Evolutionary conservation across 2,888 invertebrate species (phyloP).

Genomic region (Thera obeliscata): DNA sequence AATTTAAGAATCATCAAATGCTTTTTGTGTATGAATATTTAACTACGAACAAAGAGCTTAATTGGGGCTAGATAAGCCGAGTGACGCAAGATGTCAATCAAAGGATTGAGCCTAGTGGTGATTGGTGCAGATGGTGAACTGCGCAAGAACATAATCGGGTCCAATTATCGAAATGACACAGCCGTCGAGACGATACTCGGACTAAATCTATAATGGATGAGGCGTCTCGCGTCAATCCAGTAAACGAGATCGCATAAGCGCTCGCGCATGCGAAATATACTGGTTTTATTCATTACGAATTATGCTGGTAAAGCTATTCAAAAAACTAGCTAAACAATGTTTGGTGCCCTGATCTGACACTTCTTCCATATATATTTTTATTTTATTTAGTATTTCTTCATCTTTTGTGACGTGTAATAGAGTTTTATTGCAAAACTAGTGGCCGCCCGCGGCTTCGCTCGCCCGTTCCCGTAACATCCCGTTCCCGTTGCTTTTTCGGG

Average conservation of each 20-base stretch:
- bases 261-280: constrained; percentile 30
- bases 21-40: constrained; percentile 35
- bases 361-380: background rate
- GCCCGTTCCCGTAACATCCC: no score
- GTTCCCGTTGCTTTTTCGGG: no score
- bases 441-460: no score
- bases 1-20: constrained; percentile 2
- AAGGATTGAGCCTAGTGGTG: constrained; percentile 52
- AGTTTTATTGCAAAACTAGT: background rate
- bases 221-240: constrained; percentile 77
- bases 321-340: constrained; percentile 3
- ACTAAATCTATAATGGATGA: constrained; percentile 83
- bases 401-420: background rate
- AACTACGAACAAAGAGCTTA: constrained; percentile 52
- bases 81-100: constrained; percentile 76
- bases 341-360: background rate
- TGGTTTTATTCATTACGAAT: constrained; percentile 34
- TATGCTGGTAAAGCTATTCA: constrained; percentile 17
- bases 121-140: constrained; percentile 70
- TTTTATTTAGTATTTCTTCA: background rate
- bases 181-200: constrained; percentile 68
- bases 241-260: constrained; percentile 75
- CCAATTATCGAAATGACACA: constrained; percentile 83
- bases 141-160: constrained; percentile 66
- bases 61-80: constrained; percentile 69